Evolutionary conservation across 2,113 vertebrate species (phyloP).

Genomic region (Psephotus haematonotus): DNA sequence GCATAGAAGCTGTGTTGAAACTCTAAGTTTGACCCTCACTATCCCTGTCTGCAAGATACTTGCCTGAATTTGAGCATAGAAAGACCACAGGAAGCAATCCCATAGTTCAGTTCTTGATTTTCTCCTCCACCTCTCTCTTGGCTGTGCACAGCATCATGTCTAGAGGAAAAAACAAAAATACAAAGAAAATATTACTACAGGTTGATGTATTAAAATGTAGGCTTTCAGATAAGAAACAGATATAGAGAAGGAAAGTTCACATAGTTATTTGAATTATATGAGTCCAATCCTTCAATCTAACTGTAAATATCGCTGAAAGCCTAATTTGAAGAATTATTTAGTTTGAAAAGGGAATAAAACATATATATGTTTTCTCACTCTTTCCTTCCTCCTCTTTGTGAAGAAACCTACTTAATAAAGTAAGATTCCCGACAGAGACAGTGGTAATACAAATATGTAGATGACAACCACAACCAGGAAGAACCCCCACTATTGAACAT

Average conservation of each 20-base stretch:
- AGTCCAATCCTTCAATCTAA: neutral
- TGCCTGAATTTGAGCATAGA: neutral
- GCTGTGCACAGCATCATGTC: neutral
- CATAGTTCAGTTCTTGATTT: neutral
- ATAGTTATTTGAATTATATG: neutral
- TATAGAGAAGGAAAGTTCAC: neutral
- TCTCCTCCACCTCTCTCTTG: neutral
- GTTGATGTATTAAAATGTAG: neutral
- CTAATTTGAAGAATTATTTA: neutral
- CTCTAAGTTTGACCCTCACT: neutral
- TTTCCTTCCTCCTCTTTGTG: neutral
- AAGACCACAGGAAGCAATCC: neutral
- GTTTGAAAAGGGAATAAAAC: neutral
- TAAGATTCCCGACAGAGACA: neutral
- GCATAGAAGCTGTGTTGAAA: neutral
- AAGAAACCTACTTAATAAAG: neutral
- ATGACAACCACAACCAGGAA: neutral
- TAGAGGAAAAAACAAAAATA: neutral
- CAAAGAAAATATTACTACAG: neutral
- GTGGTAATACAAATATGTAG: neutral
- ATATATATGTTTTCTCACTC: neutral
- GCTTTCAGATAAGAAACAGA: neutral
- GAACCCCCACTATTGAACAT: neutral
- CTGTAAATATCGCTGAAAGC: neutral
- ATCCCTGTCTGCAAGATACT: neutral